A percentile compares a stretch with the other conserved stretches of the same genome.
Evolutionary conservation across 2,888 invertebrate species (phyloP).

Genomic region (Cephonodes hylas): DNA sequence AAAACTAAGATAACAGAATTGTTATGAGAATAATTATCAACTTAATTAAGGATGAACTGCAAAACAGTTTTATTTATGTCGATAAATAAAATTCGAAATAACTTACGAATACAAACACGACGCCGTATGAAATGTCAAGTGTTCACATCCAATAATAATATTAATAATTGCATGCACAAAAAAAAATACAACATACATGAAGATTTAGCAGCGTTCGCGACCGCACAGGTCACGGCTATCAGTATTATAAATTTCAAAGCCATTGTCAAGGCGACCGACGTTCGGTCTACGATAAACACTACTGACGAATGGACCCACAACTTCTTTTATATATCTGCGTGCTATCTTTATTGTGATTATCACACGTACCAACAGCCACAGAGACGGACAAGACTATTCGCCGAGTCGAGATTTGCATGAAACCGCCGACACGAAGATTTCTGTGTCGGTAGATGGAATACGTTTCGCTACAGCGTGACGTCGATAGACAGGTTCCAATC

Average conservation of each 20-base stretch:
- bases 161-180: constrained; percentile 7
- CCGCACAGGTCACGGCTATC: constrained; percentile 52
- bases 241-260: constrained; percentile 61
- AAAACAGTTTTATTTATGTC: not conserved
- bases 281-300: constrained; percentile 54
- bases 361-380: not conserved
- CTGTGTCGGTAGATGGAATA: not conserved
- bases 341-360: constrained; percentile 28
- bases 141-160: constrained; percentile 19
- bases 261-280: constrained; percentile 67
- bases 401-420: not conserved
- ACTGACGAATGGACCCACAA: constrained; percentile 39
- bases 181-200: constrained; percentile 55
- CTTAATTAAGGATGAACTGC: not conserved
- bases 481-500: constrained; percentile 5
- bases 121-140: constrained; percentile 12
- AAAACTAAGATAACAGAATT: not conserved
- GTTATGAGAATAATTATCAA: not conserved
- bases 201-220: constrained; percentile 59
- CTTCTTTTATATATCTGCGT: constrained; percentile 64
- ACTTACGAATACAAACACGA: constrained; percentile 11
- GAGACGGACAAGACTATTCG: not conserved
- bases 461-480: not conserved
- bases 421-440: not conserved
- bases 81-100: not conserved